These are phyloP conservation scores for Diadophis punctatus DNA, from an alignment of 2,113 vertebrate genomes.

Conservation along the genomic window DNA sequence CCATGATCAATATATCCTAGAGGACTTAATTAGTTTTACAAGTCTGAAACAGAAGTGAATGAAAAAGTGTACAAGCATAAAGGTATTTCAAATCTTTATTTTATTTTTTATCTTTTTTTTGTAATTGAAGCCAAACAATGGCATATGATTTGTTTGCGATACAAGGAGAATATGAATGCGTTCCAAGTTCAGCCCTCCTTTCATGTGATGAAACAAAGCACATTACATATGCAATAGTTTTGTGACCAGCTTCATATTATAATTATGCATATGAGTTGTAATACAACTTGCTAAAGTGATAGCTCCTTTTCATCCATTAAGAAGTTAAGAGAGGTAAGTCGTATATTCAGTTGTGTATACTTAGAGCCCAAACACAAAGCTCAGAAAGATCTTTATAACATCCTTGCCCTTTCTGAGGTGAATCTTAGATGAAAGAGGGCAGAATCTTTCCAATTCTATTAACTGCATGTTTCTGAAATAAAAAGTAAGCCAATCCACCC, in stretches of 20 bases:
- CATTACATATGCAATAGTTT: not conserved
- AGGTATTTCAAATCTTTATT: not conserved
- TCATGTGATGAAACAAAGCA: not conserved
- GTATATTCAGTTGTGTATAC: not conserved
- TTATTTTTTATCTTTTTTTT: not conserved
- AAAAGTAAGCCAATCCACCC: conserved; percentile 27
- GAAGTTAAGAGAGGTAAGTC: not conserved
- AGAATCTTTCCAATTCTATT: not conserved
- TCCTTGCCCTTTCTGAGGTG: not conserved
- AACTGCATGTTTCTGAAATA: conserved; percentile 32
- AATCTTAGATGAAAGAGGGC: not conserved
- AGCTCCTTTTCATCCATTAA: not conserved
- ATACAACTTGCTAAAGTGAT: not conserved
- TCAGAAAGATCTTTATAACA: not conserved
- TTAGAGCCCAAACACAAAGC: not conserved
- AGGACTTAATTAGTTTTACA: not conserved
- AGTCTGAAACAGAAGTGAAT: not conserved
- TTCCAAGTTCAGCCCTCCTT: not conserved
- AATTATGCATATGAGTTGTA: not conserved
- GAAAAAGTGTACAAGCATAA: not conserved
- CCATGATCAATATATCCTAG: not conserved
- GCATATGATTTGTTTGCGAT: not conserved
- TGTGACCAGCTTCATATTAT: not conserved
- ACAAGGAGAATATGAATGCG: too few relatives aligned
- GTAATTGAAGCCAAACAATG: not conserved